Conservation (phyloP, 2,113 vertebrate genomes). For the Cricetomys ansorgei region DNA sequence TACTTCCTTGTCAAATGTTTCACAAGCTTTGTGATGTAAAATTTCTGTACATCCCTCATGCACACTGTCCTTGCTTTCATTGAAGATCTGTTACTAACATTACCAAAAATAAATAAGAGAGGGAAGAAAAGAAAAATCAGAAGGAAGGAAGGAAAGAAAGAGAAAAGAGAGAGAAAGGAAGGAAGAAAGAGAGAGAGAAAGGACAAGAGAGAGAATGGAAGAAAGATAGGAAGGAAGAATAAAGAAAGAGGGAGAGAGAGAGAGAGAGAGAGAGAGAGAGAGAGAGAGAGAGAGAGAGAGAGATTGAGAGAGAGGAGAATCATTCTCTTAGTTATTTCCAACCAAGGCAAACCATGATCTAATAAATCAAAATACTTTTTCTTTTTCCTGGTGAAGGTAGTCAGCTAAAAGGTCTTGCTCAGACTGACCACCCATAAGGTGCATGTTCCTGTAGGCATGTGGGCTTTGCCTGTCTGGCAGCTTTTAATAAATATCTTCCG, state of each 20-base stretch:
- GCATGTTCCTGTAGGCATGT: slow-evolving; percentile 36
- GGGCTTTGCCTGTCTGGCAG: slow-evolving; percentile 32
- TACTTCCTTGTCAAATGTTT: slow-evolving; percentile 54
- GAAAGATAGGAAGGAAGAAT: too few relatives aligned
- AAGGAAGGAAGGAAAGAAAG: background rate
- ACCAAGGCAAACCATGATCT: slow-evolving; percentile 81
- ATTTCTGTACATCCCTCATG: background rate
- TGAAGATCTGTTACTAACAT: slow-evolving; percentile 36
- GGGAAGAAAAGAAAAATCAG: slow-evolving; percentile 59
- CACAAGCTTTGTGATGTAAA: slow-evolving; percentile 65
- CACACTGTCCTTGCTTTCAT: background rate
- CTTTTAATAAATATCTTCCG: background rate
- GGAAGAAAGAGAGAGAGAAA: too few relatives aligned
- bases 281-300: too few relatives aligned
- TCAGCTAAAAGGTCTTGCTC: slow-evolving; percentile 71
- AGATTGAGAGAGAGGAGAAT: too few relatives aligned
- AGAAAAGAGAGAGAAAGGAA: too few relatives aligned
- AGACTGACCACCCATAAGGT: slow-evolving; percentile 61
- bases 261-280: background rate
- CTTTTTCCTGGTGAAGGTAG: slow-evolving; percentile 72
- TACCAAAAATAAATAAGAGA: slow-evolving; percentile 33
- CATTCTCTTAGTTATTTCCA: slow-evolving; percentile 79
- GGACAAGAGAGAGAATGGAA: too few relatives aligned
- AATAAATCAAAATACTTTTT: slow-evolving; percentile 82
- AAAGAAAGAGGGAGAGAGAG: background rate